Conservation (phyloP, 2,888 invertebrate genomes). For the Ctena decussata region DNA sequence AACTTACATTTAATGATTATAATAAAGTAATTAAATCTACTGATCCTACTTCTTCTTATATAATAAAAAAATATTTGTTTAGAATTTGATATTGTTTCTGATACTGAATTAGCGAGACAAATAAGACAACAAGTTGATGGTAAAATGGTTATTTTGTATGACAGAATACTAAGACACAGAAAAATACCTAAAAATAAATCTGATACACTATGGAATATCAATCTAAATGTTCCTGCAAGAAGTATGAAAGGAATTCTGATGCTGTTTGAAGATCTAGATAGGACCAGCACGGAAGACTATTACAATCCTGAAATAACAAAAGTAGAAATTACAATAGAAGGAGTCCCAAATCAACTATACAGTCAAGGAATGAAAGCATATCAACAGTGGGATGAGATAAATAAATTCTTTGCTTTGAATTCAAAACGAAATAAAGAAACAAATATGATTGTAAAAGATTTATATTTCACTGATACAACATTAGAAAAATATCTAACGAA, state of each 20-base stretch:
- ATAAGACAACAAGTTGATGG: conserved; percentile 12
- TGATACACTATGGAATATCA: conserved; percentile 64
- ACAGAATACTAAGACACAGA: too few relatives aligned
- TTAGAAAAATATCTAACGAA: conserved; percentile 43
- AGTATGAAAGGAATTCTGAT: conserved; percentile 67
- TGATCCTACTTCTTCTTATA: conserved; percentile 39
- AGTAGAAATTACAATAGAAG: conserved; percentile 6
- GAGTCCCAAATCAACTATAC: conserved; percentile 65
- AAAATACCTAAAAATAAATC: conserved; percentile 52
- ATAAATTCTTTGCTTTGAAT: conserved; percentile 37
- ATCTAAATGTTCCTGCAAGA: conserved; percentile 55
- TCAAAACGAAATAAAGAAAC: conserved; percentile 34
- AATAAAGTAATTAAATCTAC: conserved; percentile 42
- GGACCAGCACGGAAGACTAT: conserved; percentile 28
- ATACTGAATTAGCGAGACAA: not conserved
- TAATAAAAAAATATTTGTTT: conserved; percentile 19
- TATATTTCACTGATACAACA: conserved; percentile 17
- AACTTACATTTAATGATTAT: conserved; percentile 51
- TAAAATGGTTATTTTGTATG: conserved; percentile 46
- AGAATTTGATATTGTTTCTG: not conserved
- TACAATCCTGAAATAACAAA: conserved; percentile 56
- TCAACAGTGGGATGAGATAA: conserved; percentile 65
- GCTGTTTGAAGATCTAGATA: conserved; percentile 39
- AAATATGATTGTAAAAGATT: conserved; percentile 33
- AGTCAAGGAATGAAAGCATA: conserved; percentile 59